Conservation (phyloP, 2,113 vertebrate genomes). For the Hemicordylus capensis region DNA sequence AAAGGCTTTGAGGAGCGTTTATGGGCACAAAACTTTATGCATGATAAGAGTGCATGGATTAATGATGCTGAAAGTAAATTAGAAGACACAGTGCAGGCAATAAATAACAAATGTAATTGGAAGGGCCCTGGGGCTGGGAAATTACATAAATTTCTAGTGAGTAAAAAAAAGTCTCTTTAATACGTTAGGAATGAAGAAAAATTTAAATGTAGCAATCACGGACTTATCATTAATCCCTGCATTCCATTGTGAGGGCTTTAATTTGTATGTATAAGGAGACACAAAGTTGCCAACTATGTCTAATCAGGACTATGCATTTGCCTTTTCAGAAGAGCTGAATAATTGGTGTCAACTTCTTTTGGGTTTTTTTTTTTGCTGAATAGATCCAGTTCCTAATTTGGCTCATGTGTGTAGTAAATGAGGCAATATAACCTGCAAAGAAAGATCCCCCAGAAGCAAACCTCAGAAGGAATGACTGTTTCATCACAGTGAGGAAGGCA, state of each 20-base stretch:
- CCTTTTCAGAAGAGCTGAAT: not conserved
- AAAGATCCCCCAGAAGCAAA: not conserved
- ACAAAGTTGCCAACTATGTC: not conserved
- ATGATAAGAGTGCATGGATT: conserved; percentile 16
- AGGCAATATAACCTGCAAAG: not conserved
- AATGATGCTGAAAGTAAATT: conserved; percentile 32
- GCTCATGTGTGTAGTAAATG: not conserved
- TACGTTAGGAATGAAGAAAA: not conserved
- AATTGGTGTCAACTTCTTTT: not conserved
- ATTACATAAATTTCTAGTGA: not conserved
- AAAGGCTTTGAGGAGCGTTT: not conserved
- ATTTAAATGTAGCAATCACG: not conserved
- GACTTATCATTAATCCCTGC: conserved; percentile 14
- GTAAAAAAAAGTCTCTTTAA: conserved; percentile 6
- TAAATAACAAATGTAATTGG: conserved; percentile 32
- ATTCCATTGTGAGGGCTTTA: not conserved
- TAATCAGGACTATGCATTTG: not conserved
- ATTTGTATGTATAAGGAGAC: conserved; percentile 9
- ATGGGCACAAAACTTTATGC: conserved; percentile 5
- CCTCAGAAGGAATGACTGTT: not conserved
- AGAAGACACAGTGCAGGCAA: conserved; percentile 7
- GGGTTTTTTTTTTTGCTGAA: too few species aligned
- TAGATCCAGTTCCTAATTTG: not conserved
- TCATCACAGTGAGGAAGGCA: not conserved
- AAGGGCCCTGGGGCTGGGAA: not conserved